Base-by-base conservation (phyloP, 2,888 invertebrate species). In the Himalopsyche tibetana region DNA sequence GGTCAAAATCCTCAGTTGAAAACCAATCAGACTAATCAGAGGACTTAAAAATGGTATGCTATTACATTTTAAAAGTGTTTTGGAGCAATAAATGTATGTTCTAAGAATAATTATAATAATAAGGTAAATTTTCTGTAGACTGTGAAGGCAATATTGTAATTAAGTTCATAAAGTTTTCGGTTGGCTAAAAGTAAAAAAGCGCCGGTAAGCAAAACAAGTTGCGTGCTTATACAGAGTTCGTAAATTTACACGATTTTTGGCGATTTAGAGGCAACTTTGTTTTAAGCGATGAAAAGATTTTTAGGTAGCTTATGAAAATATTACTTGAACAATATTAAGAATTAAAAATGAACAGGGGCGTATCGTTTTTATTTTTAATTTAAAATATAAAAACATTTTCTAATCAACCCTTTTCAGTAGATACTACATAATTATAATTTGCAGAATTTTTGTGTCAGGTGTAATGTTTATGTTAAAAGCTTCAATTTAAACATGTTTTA, bases 181-280 rank as follows among this genome's bases (percentile, higher is more conserved):
- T 63, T 63, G 5, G 17, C 4, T 63, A 4, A 9, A 63, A 28
- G 63, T 19, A 63, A 63, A 63, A 63, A 63, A 63, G 19, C 63
- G 63, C 63, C 28, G 5, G 19, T 19, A 63, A 63, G 19, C 63
- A 8, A 63, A 28, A 63, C 28, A 63, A 19, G 63, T 63, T 63
- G 63, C 63, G 63, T 63, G 63, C 28, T 63, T n/a, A 63, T 8
- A 19, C 56, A 63, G 19, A 5, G 9, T 63, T 63, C 63, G 63
- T 63, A 63, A 63, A 63, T 63, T 63, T 63, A 63, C 63, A 63
- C 63, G 63, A 11, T 28, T 63, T 63, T 11, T 28, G 63, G 63
- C 63, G 19, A 63, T 63, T 63, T 63, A 63, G 63, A 19, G 63
- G 63, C 19, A 63, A 63, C 63, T 63, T 63, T 63, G 63, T 63